phyloP scores from a whole-genome alignment of 2,888 invertebrate species.

The Agrotis clavis region DNA sequence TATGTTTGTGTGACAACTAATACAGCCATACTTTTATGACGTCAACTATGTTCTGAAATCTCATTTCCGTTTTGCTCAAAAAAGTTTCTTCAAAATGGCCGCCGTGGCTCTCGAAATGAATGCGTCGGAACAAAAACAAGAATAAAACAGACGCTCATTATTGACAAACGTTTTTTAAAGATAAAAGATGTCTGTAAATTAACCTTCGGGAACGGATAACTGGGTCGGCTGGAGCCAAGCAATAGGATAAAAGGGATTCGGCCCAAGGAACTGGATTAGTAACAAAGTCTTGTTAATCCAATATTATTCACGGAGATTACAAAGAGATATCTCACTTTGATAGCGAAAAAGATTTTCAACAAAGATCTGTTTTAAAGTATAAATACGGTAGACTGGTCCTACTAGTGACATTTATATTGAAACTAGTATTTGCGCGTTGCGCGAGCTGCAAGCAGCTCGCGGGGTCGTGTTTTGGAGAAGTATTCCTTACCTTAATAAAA shows the following conservation, averaged over 20 bases:
- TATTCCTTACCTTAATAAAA: no score
- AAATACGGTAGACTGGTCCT: constrained; percentile 49
- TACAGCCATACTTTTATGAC: constrained; percentile 13
- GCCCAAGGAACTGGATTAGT: constrained; percentile 79
- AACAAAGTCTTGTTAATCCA: constrained; percentile 81
- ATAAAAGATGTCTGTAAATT: constrained; percentile 65
- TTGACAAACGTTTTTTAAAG: constrained; percentile 57
- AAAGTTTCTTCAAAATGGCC: constrained; percentile 29
- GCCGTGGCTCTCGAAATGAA: constrained; percentile 24
- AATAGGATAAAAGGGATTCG: constrained; percentile 79
- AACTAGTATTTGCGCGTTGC: no score
- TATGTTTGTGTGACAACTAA: neutral
- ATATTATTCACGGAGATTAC: constrained; percentile 85
- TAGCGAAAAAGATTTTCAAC: constrained; percentile 75
- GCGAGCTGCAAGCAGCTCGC: no score
- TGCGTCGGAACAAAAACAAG: constrained; percentile 32
- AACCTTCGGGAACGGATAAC: constrained; percentile 70
- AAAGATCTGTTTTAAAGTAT: constrained; percentile 77
- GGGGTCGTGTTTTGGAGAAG: no score
- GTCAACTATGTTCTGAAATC: constrained; percentile 3
- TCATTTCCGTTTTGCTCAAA: neutral
- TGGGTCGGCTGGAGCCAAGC: constrained; percentile 61
- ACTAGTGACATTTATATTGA: constrained; percentile 14
- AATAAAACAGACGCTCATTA: constrained; percentile 54
- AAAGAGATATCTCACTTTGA: constrained; percentile 84